Percentiles rank a stretch among this genome's conserved stretches.
phyloP scores from a whole-genome alignment of 2,797 vertebrate genomes.

The Enteromius trimaculatus region DNA sequence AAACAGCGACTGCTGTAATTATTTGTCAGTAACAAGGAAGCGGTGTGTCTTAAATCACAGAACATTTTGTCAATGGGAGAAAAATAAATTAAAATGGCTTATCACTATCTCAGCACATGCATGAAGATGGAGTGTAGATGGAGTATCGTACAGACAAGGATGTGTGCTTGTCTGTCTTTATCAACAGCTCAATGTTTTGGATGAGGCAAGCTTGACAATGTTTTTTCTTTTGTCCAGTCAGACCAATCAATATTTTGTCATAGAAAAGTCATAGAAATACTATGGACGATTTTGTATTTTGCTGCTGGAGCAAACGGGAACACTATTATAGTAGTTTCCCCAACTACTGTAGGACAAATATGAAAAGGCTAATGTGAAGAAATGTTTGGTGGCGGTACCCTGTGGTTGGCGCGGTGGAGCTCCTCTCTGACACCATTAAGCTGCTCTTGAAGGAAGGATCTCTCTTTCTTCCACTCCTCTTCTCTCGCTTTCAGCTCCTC shows the following conservation, averaged over 20 bases:
- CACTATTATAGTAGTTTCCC: neutral
- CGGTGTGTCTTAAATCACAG: neutral
- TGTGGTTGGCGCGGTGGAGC: constrained; percentile 56
- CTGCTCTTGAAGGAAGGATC: constrained; percentile 35
- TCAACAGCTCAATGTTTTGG: neutral
- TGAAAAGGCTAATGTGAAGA: constrained; percentile 61
- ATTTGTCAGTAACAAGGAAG: neutral
- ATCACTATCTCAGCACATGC: neutral
- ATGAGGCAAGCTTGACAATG: neutral
- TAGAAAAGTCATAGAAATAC: neutral
- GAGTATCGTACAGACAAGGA: neutral
- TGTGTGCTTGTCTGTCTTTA: neutral
- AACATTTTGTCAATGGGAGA: neutral
- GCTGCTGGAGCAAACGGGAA: neutral
- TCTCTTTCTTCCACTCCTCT: constrained; percentile 45
- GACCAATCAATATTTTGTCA: neutral
- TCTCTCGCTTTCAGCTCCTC: constrained; percentile 44
- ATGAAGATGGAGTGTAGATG: neutral
- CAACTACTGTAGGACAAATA: neutral
- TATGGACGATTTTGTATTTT: neutral
- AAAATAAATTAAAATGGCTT: neutral
- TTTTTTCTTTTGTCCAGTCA: neutral
- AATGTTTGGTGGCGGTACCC: constrained; percentile 55
- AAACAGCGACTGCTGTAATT: neutral
- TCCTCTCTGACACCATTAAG: constrained; percentile 50